Evolutionary conservation across 2,113 vertebrate species (phyloP).

Genomic region (Mus spicilegus): DNA sequence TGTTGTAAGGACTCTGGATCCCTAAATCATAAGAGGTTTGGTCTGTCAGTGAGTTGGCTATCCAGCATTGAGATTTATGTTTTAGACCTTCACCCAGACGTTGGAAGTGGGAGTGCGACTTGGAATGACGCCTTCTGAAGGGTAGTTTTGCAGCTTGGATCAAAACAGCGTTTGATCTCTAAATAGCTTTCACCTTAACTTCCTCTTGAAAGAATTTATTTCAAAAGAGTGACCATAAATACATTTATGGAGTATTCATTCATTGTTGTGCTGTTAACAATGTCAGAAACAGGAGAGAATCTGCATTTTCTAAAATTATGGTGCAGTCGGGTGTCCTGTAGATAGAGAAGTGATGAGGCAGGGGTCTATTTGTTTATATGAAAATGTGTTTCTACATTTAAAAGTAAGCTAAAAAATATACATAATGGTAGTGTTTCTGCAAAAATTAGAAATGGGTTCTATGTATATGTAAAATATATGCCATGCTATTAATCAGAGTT

Average conservation of each 20-base stretch:
- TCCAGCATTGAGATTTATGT: background rate
- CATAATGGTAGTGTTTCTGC: background rate
- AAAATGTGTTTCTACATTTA: conserved; percentile 47
- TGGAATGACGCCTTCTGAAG: conserved; percentile 33
- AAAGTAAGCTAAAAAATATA: conserved; percentile 44
- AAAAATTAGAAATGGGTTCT: conserved; percentile 31
- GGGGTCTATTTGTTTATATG: conserved; percentile 31
- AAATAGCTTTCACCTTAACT: conserved; percentile 37
- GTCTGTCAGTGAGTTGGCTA: background rate
- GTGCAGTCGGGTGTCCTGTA: background rate
- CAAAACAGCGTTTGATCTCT: conserved; percentile 23
- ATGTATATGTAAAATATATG: background rate
- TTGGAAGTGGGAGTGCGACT: background rate
- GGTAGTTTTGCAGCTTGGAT: background rate
- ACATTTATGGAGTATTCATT: background rate
- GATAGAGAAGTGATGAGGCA: conserved; percentile 32
- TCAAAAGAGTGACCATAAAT: background rate
- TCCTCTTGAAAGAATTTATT: conserved; percentile 49
- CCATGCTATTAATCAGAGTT: conserved; percentile 23
- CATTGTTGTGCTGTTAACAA: conserved; percentile 41
- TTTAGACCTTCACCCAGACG: background rate
- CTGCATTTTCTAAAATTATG: conserved; percentile 26
- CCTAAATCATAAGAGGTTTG: background rate
- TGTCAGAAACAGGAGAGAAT: background rate
- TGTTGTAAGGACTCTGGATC: background rate